phyloP scores from a whole-genome alignment of 1,140 invertebrate species.

The Anadara kagoshimensis region DNA sequence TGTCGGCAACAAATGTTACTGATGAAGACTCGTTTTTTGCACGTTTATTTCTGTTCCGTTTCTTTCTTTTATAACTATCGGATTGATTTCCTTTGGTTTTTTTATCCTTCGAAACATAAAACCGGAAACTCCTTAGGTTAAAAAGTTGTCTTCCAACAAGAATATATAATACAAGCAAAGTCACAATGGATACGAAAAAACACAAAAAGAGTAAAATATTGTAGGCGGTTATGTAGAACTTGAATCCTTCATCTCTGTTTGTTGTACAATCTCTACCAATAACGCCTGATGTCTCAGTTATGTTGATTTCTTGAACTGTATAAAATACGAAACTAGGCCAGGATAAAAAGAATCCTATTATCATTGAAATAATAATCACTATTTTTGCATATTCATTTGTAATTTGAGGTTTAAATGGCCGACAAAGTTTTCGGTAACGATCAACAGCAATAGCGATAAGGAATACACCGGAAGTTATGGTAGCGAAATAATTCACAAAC shows the following conservation, averaged over 20 bases:
- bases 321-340: constrained; percentile 44
- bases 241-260: constrained; percentile 18
- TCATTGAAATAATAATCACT: constrained; percentile 21
- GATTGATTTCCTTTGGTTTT: no score
- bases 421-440: constrained; percentile 47
- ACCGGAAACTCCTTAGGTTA: constrained; percentile 15
- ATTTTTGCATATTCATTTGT: constrained; percentile 23
- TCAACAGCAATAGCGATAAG: constrained; percentile 48
- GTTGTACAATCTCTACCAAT: constrained; percentile 40
- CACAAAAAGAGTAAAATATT: constrained; percentile 26
- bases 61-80: no score
- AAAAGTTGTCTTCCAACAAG: constrained; percentile 30
- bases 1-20: no score
- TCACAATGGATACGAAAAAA: constrained; percentile 18
- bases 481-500: constrained; percentile 39
- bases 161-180: constrained; percentile 23
- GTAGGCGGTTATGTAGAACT: constrained; percentile 26
- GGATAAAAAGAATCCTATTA: constrained; percentile 27
- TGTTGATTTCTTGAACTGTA: constrained; percentile 26
- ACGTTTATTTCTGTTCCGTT: no score
- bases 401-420: constrained; percentile 44
- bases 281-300: constrained; percentile 17
- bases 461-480: constrained; percentile 35
- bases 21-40: no score
- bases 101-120: constrained; percentile 5